Evolutionary conservation across 2,113 vertebrate species (phyloP).

Genomic region (Apaloderma vittatum): DNA sequence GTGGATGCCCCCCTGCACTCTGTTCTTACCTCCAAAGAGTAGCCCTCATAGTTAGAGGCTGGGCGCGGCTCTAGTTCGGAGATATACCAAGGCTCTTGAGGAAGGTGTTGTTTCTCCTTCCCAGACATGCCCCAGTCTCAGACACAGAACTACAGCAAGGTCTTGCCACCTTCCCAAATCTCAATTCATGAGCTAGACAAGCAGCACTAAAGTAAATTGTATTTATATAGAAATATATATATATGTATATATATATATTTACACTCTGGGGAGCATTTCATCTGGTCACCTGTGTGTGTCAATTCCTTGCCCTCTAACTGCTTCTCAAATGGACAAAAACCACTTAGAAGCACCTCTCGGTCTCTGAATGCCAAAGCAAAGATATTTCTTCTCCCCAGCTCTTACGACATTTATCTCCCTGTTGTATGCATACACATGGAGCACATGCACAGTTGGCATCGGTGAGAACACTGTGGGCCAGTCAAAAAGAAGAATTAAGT

Average conservation of each 20-base stretch:
- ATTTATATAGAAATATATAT: not conserved
- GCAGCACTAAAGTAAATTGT: not conserved
- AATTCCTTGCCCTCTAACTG: not conserved
- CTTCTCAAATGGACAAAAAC: not conserved
- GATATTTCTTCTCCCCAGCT: not conserved
- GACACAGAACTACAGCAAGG: not conserved
- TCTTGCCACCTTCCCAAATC: not conserved
- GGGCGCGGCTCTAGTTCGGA: not conserved
- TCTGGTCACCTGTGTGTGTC: not conserved
- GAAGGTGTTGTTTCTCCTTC: not conserved
- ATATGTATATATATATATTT: no score
- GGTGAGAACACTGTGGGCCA: not conserved
- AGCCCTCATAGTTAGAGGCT: not conserved
- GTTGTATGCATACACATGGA: not conserved
- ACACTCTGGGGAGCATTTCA: not conserved
- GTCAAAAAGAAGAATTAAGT: not conserved
- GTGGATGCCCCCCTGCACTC: rapidly evolving
- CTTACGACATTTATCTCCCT: not conserved
- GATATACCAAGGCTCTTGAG: no score
- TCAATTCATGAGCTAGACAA: not conserved
- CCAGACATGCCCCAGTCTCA: not conserved
- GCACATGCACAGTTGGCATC: no score
- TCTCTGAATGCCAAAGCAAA: not conserved
- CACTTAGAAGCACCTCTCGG: not conserved
- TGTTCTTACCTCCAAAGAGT: not conserved